Percentiles rank a stretch among this genome's conserved stretches.
Evolutionary conservation across 2,888 invertebrate species (phyloP).

Genomic region (Poecilus cupreus): DNA sequence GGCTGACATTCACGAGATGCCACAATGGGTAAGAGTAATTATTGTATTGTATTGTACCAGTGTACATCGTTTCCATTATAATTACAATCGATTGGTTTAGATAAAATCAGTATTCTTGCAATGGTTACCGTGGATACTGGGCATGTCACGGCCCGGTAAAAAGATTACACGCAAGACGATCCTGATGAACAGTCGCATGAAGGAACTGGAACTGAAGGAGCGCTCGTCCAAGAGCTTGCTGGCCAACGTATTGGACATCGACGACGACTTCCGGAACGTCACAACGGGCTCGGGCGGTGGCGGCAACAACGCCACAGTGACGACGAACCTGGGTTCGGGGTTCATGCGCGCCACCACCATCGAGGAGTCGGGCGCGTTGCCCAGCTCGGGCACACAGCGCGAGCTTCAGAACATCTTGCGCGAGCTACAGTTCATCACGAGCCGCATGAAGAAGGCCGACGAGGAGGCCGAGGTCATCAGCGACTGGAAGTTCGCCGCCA

Average conservation of each 20-base stretch:
- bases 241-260: slow-evolving; percentile 96
- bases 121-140: slow-evolving; percentile 97
- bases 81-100: no score
- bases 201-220: slow-evolving; percentile 94
- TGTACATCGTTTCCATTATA: background rate
- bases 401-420: slow-evolving; percentile 93
- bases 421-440: slow-evolving; percentile 96
- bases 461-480: slow-evolving; percentile 94
- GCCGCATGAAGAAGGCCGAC: slow-evolving; percentile 94
- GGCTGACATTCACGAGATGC: slow-evolving; percentile 97
- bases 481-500: slow-evolving; percentile 99
- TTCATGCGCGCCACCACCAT: slow-evolving; percentile 87
- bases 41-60: background rate
- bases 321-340: slow-evolving; percentile 71
- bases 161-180: slow-evolving; percentile 94
- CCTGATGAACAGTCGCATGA: slow-evolving; percentile 92
- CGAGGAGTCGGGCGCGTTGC: slow-evolving; percentile 76
- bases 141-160: slow-evolving; percentile 97
- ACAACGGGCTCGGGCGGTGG: slow-evolving; percentile 81
- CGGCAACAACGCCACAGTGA: slow-evolving; percentile 73
- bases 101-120: slow-evolving; percentile 95
- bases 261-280: slow-evolving; percentile 92
- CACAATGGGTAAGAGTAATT: slow-evolving; percentile 91
- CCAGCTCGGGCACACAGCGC: slow-evolving; percentile 80
- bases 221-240: slow-evolving; percentile 94